phyloP scores from a whole-genome alignment of 2,797 vertebrate species.

The Danio tinwini region DNA sequence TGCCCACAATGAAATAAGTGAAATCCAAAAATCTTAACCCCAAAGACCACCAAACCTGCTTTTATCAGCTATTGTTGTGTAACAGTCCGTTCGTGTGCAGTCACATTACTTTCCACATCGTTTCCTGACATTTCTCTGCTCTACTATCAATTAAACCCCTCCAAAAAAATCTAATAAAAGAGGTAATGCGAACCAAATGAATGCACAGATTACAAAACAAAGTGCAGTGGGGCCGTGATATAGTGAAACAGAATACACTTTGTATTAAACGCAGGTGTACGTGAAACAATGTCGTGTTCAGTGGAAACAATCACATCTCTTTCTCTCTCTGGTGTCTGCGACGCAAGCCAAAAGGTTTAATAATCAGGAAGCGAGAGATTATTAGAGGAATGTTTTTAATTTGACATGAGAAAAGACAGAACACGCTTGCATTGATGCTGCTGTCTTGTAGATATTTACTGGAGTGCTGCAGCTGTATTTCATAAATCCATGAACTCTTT shows the following conservation, averaged over 20 bases:
- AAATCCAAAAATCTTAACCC: no score
- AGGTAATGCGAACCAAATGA: not conserved
- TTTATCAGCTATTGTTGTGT: not conserved
- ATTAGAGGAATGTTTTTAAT: conserved; percentile 74
- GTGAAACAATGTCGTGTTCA: not conserved
- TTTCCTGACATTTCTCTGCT: not conserved
- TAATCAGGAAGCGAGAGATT: conserved; percentile 71
- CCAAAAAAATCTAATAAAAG: not conserved
- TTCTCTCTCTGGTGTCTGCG: conserved; percentile 53
- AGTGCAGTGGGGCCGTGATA: not conserved
- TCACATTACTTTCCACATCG: not conserved
- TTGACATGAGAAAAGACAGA: conserved; percentile 64
- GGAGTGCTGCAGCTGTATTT: not conserved
- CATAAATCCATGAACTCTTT: not conserved
- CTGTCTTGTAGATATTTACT: conserved; percentile 6
- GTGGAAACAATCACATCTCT: conserved; percentile 69
- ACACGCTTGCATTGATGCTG: not conserved
- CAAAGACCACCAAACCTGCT: not conserved
- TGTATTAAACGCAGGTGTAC: conserved; percentile 11
- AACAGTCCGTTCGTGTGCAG: not conserved
- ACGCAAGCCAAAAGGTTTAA: conserved; percentile 54
- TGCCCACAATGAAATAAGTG: no score
- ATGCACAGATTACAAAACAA: not conserved
- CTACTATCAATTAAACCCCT: not conserved
- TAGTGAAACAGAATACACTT: conserved; percentile 6